Base-by-base conservation (phyloP, 1,140 invertebrate genomes). In the Magallana gigas region DNA sequence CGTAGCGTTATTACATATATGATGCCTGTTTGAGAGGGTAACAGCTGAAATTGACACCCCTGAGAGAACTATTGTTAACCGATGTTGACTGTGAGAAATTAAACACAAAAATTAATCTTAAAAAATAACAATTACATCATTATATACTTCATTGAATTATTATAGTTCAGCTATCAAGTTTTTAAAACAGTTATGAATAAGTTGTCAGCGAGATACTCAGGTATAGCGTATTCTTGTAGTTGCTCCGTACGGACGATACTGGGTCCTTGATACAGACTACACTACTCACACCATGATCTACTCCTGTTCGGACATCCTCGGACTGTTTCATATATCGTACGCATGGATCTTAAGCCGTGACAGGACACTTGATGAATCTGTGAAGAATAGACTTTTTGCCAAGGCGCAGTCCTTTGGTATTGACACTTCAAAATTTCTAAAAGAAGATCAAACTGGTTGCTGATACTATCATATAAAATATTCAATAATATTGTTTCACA, bases 201-300 rank as follows among this genome's bases (percentile, higher is more conserved):
- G 5, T 48, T 48, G 36, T 5, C 36, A 48, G 36, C 2, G 36
- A 48, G 36, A 48, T 48, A 48, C 5, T 48, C 36, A 48, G 36
- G 36, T 48, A 23, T 23, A 48, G 5, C 5, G 36, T 48, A 5
- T 48, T 48, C 3, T 48, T 48, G 36, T 48, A 83, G 81, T 58
- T 16, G 81, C 81, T n/a, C 81, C 81, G 6, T 83, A 83, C 16
- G 81, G 81, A n/a, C 56, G 57, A 83, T 92, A 92, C 85, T 90
- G 89, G 88, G 88, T 92, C 2, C 62, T 92, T 23, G 89, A 91
- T 62, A 92, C 91, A 14, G 90, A 92, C 62, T 92, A 92, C 85
- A 85, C 57, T 5, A 88, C 59, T 5, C 90, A 90, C 81, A 87
- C 91, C 14, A 84, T 92, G 62, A 87, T 92, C 12, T 92, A 87